phyloP scores from a whole-genome alignment of 2,113 vertebrate genomes.

The Echinops telfairi region DNA sequence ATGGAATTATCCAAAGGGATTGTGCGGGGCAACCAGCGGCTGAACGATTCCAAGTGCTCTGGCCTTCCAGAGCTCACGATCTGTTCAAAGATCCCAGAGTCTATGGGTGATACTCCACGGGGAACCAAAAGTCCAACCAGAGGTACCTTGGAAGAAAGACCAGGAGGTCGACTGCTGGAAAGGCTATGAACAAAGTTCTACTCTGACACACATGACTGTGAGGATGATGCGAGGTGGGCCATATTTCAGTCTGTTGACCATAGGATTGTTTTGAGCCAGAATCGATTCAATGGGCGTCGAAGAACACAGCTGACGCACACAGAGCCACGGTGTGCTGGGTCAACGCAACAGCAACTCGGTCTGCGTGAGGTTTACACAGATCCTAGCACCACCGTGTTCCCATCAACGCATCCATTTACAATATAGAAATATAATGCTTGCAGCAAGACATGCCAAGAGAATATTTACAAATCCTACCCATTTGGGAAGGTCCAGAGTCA shows the following conservation, averaged over 20 bases:
- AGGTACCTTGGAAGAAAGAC: not conserved
- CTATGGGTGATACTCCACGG: not conserved
- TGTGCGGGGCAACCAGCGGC: rapidly evolving
- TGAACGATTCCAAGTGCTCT: rapidly evolving
- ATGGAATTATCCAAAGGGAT: not conserved
- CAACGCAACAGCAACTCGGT: not conserved
- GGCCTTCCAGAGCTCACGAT: not conserved
- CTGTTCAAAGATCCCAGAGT: not conserved
- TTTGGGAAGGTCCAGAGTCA: not conserved
- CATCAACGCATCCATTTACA: not conserved
- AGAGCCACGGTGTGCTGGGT: not conserved
- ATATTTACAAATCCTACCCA: not conserved
- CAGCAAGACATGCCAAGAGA: not conserved
- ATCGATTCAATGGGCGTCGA: not conserved
- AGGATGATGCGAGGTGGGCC: not conserved
- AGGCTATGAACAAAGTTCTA: not conserved
- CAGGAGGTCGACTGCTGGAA: not conserved
- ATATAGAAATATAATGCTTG: not conserved
- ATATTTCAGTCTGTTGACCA: not conserved
- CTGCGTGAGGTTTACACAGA: not conserved
- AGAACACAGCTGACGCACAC: not conserved
- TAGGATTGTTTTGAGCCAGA: not conserved
- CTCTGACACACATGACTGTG: not conserved
- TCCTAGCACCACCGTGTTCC: not conserved
- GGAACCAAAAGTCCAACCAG: not conserved